These are phyloP conservation scores for Nestor notabilis DNA, from an alignment of 2,113 vertebrate genomes.

Conservation along the genomic window DNA sequence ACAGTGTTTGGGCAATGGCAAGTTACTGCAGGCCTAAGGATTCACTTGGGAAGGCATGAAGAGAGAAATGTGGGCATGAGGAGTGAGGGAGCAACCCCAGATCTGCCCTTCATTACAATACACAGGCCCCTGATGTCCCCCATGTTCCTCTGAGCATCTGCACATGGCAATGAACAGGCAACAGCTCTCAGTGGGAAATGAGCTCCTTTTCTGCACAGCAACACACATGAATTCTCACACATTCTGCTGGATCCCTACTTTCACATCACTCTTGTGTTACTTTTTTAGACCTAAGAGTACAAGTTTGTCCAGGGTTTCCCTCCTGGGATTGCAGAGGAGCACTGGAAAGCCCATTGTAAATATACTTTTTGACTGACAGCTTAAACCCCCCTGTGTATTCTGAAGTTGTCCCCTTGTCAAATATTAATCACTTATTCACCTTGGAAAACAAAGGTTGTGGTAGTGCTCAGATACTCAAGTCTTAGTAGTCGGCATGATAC, in stretches of 20 bases:
- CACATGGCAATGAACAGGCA: background rate
- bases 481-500: background rate
- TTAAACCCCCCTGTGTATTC: background rate
- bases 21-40: background rate
- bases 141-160: background rate
- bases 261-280: background rate
- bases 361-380: background rate
- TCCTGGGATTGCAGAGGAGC: background rate
- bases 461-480: background rate
- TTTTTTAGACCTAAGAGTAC: background rate
- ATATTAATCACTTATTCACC: background rate
- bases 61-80: background rate
- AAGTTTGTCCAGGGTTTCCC: background rate
- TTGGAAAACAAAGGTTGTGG: background rate
- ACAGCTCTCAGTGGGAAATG: rapidly evolving
- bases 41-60: background rate
- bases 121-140: background rate
- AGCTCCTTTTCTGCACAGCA: background rate
- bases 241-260: background rate
- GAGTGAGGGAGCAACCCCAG: background rate
- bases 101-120: background rate
- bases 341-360: background rate
- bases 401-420: background rate
- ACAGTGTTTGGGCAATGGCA: background rate
- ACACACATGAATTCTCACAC: rapidly evolving